Conservation (phyloP, 2,797 vertebrate species). For the Parauchenoglanis punctatus region DNA sequence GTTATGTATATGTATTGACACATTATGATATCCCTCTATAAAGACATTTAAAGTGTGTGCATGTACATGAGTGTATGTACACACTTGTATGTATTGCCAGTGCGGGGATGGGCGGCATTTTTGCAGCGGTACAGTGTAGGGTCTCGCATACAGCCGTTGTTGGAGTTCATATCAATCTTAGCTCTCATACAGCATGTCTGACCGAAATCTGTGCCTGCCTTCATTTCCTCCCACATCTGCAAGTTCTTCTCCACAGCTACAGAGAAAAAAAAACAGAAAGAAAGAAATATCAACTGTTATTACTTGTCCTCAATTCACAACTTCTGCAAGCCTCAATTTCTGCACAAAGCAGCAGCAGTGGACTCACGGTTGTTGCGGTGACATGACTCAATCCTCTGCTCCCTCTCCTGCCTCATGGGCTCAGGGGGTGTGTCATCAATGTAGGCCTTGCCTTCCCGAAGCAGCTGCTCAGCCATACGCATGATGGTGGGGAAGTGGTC, state of each 20-base stretch:
- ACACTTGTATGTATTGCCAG: slow-evolving; percentile 87
- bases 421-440: slow-evolving; percentile 92
- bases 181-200: slow-evolving; percentile 95
- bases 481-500: slow-evolving; percentile 92
- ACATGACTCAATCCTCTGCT: slow-evolving; percentile 88
- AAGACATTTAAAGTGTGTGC: not conserved
- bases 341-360: not conserved
- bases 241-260: slow-evolving; percentile 92
- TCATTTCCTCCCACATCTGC: slow-evolving; percentile 97
- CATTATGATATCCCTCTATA: not conserved
- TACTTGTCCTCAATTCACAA: not conserved
- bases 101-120: slow-evolving; percentile 90
- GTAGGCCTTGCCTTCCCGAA: slow-evolving; percentile 90
- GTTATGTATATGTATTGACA: too few species aligned
- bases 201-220: slow-evolving; percentile 84
- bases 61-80: slow-evolving; percentile 22
- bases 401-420: slow-evolving; percentile 93
- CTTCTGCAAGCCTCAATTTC: not conserved
- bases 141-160: slow-evolving; percentile 97
- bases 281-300: not conserved
- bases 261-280: not conserved
- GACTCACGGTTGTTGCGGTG: slow-evolving; percentile 89
- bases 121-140: slow-evolving; percentile 97
- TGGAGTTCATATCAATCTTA: slow-evolving; percentile 97
- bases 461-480: slow-evolving; percentile 86